Conservation (phyloP, 2,113 vertebrate genomes). For the Diphyllodes magnificus region DNA sequence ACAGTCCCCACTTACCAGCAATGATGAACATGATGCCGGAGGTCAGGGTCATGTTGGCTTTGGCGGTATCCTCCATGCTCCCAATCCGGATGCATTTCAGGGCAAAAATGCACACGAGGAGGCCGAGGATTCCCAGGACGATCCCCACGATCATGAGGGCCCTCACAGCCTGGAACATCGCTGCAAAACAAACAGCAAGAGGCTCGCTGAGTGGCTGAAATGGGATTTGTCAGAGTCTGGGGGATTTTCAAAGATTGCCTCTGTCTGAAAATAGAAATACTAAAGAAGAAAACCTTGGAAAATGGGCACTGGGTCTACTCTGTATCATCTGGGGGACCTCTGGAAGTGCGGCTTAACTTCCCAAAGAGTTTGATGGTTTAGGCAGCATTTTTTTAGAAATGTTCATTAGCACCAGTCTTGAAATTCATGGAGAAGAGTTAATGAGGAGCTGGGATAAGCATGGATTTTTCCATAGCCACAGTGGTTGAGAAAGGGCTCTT, state of each 20-base stretch:
- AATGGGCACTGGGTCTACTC: background rate
- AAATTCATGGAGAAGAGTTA: background rate
- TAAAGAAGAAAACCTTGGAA: background rate
- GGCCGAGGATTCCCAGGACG: constrained; percentile 77
- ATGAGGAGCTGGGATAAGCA: background rate
- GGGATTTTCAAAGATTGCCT: background rate
- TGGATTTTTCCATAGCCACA: background rate
- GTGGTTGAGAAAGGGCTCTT: background rate
- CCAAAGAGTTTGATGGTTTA: background rate
- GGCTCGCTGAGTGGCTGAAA: fast-evolving
- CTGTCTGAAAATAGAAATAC: background rate
- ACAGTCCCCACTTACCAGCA: constrained; percentile 68
- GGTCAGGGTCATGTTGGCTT: constrained; percentile 88
- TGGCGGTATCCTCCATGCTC: constrained; percentile 83
- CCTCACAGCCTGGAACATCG: constrained; percentile 84
- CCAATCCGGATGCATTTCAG: constrained; percentile 89
- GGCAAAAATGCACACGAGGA: constrained; percentile 81
- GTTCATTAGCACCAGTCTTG: fast-evolving
- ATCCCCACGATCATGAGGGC: constrained; percentile 89
- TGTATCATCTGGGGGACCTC: background rate
- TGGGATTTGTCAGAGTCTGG: background rate
- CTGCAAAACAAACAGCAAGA: constrained; percentile 56
- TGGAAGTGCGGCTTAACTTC: background rate
- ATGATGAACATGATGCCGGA: constrained; percentile 84
- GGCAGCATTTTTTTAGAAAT: background rate